Percentiles rank a stretch among this genome's conserved stretches.
These are phyloP conservation scores for Pocillopora meandrina DNA, from an alignment of 92 coral and sea anemone species.

Conservation along the genomic window DNA sequence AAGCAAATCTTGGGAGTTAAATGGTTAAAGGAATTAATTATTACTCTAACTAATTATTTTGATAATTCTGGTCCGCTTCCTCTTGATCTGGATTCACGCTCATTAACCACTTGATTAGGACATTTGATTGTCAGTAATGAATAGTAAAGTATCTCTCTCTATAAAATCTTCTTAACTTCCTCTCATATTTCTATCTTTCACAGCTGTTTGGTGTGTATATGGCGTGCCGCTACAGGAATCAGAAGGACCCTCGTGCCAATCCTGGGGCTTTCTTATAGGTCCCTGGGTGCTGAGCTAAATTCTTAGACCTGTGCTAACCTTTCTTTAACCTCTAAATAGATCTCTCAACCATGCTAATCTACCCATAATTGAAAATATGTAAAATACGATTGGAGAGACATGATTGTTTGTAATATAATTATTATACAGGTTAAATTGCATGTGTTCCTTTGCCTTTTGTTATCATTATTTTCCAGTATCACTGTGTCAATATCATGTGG, in stretches of 20 bases:
- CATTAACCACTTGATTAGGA: background rate
- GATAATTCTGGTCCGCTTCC: too few species aligned
- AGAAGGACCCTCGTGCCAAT: constrained; percentile 93
- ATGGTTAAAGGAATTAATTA: too few species aligned
- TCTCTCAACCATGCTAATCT: background rate
- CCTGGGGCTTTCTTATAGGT: constrained; percentile 92
- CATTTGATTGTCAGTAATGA: background rate
- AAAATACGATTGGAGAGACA: background rate
- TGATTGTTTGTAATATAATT: background rate
- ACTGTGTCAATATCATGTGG: too few species aligned
- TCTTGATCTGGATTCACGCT: too few species aligned
- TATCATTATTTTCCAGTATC: too few species aligned
- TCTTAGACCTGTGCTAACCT: background rate
- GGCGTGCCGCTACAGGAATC: constrained; percentile 89
- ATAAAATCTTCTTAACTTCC: constrained; percentile 36
- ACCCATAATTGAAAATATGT: too few species aligned
- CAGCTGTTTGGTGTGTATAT: constrained; percentile 98
- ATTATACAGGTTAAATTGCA: background rate
- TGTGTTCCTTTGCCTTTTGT: background rate
- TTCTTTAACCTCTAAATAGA: background rate
- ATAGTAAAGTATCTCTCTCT: background rate
- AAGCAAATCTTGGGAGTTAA: too few species aligned
- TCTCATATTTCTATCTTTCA: constrained; percentile 70
- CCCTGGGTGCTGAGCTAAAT: background rate
- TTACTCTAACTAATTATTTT: too few species aligned